Conservation (phyloP, 2,797 vertebrate species). For the Peromyscus eremicus region DNA sequence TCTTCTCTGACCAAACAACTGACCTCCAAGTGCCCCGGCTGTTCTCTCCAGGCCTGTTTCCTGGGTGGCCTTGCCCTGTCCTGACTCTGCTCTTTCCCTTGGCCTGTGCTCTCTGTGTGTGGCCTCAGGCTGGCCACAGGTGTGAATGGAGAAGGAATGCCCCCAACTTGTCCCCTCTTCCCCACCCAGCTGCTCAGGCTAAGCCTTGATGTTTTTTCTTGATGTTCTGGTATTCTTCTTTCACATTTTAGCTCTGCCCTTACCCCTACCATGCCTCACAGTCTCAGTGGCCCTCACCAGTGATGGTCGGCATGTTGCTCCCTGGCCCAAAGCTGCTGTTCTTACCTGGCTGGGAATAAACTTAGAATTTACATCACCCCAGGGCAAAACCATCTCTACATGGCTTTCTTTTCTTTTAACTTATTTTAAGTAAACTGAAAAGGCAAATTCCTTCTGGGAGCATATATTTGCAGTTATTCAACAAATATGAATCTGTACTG, state of each 20-base stretch:
- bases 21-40: no score
- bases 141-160: background rate
- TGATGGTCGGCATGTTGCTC: background rate
- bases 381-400: background rate
- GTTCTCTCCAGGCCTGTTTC: background rate
- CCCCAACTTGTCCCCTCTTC: background rate
- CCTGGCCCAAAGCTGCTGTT: background rate
- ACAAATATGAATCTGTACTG: background rate
- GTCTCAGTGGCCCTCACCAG: no score
- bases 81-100: background rate
- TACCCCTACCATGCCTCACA: background rate
- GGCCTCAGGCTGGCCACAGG: background rate
- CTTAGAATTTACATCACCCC: background rate
- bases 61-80: background rate
- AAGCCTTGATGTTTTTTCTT: background rate
- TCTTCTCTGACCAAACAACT: background rate
- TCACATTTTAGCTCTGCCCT: background rate
- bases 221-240: background rate
- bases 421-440: background rate
- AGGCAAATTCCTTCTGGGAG: background rate
- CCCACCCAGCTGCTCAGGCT: background rate
- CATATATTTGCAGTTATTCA: background rate
- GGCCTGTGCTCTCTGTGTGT: background rate
- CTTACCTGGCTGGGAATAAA: background rate
- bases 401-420: background rate